Evolutionary conservation across 2,888 invertebrate species (phyloP).

Genomic region (Glyphotaelius pellucidus): DNA sequence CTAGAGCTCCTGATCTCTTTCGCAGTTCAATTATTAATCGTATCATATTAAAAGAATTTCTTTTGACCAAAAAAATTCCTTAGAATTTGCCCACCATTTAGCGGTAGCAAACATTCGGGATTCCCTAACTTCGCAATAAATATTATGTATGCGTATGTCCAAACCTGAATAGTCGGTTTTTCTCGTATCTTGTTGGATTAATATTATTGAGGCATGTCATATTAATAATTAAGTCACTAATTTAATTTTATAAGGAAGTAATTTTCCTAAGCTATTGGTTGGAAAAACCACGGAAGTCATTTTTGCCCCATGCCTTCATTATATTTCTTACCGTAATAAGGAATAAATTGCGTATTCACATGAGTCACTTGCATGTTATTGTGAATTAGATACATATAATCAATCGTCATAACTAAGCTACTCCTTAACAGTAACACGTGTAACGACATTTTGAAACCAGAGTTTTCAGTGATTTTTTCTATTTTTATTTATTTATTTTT

Average conservation of each 20-base stretch:
- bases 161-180: not conserved
- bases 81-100: not conserved
- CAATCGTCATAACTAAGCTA: no score
- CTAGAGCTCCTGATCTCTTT: no score
- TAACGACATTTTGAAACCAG: no score
- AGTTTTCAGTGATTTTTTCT: no score
- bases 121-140: not conserved
- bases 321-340: not conserved
- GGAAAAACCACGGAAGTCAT: not conserved
- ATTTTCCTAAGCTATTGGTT: not conserved
- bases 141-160: not conserved
- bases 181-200: not conserved
- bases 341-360: not conserved
- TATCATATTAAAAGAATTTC: no score
- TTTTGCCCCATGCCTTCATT: not conserved
- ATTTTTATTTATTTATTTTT: no score
- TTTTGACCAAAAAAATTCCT: not conserved
- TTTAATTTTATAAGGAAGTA: not conserved
- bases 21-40: no score
- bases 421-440: no score
- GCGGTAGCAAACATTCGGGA: not conserved
- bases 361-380: not conserved
- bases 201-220: not conserved
- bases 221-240: not conserved
- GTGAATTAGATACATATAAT: no score